Percentiles rank a stretch among this genome's conserved stretches.
phyloP scores from a whole-genome alignment of 2,113 vertebrate genomes.

The Percina caprodes region DNA sequence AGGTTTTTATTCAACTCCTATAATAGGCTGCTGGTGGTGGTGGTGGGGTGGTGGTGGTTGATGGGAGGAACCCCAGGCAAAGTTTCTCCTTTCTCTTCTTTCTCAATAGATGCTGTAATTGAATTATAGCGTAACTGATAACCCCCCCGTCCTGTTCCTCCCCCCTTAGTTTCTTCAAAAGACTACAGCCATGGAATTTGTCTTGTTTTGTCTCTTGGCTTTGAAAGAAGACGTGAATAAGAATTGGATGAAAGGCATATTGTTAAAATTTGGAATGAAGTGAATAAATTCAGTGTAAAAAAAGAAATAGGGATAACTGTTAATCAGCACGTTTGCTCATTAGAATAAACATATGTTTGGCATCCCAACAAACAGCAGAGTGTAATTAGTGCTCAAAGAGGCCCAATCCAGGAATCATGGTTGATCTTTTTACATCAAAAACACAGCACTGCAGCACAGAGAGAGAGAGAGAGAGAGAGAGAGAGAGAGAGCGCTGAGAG shows the following conservation, averaged over 20 bases:
- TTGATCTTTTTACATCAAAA: slow-evolving; percentile 51
- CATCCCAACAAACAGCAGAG: slow-evolving; percentile 57
- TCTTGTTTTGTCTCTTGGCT: slow-evolving; percentile 59
- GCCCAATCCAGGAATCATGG: slow-evolving; percentile 23
- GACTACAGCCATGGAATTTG: slow-evolving; percentile 49
- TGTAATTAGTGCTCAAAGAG: slow-evolving; percentile 35
- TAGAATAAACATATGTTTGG: slow-evolving; percentile 50
- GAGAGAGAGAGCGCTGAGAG: slow-evolving; percentile 27
- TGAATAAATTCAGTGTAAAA: slow-evolving; percentile 7
- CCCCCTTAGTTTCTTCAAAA: slow-evolving; percentile 45
- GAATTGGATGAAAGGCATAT: slow-evolving; percentile 34
- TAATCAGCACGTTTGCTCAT: slow-evolving; percentile 39
- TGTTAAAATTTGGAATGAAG: slow-evolving; percentile 40
- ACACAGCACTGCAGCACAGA: slow-evolving; percentile 14
- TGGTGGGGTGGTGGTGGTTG: slow-evolving; percentile 29
- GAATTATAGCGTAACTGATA: slow-evolving; percentile 73
- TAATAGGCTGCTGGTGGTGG: slow-evolving; percentile 45
- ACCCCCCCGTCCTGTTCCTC: not conserved
- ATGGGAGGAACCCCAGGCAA: slow-evolving; percentile 59
- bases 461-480: slow-evolving; percentile 26
- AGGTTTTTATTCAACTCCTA: slow-evolving; percentile 44
- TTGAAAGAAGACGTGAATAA: slow-evolving; percentile 53
- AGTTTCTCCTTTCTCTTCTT: slow-evolving; percentile 57
- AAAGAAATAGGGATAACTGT: slow-evolving; percentile 6
- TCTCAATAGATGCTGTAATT: slow-evolving; percentile 62